Evolutionary conservation across 2,888 invertebrate species (phyloP), one percentile per base, ranked within the genome.

Genomic region (Drosophila lacicola): DNA sequence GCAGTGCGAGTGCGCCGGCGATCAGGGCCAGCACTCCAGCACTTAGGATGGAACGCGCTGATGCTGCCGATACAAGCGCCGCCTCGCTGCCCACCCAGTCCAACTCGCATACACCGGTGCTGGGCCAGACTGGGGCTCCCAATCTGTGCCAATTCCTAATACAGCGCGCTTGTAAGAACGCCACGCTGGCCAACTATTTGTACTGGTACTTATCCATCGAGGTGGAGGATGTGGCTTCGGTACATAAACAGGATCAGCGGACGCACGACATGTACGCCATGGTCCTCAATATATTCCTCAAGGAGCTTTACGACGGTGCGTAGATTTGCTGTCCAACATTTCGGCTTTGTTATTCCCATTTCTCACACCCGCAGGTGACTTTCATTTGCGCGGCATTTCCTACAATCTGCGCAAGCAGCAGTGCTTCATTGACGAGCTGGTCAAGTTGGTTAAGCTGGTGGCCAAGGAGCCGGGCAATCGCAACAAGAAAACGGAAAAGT

Each of bases 191-290:
- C 50, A 99, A 99, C 94, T 99, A 99, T 92, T 96, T 99, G 82
- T 99, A 97, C 93, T 99, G 99, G 99, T 98, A 98, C 93, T 93
- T 98, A 77, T 94, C 96, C 66, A 97, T 98, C 70, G 99, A 99
- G 93, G 97, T 98, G 91, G 98, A 98, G 92, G 97, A 98, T 92
- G 96, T 96, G 77, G 96, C 96, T 90, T 94, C 94, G 33, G 91
- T 93, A 56, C 93, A 93, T 10, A 95, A 96, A 80, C 96, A 96
- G 91, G 96, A 97, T 90, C 94, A 94, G 55, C 94, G 94, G 51
- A 94, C 96, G 0, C 93, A 96, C 47, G 95, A 95, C 83, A 98
- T 98, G 97, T 99, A 98, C 91, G 93, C 96, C 53, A 96, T 95
- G 68, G 98, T 99, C 25, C 96, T 98, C 94, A 95, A 96, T 91